phyloP scores from a whole-genome alignment of 2,888 invertebrate species.

The Nephrotoma appendiculata region DNA sequence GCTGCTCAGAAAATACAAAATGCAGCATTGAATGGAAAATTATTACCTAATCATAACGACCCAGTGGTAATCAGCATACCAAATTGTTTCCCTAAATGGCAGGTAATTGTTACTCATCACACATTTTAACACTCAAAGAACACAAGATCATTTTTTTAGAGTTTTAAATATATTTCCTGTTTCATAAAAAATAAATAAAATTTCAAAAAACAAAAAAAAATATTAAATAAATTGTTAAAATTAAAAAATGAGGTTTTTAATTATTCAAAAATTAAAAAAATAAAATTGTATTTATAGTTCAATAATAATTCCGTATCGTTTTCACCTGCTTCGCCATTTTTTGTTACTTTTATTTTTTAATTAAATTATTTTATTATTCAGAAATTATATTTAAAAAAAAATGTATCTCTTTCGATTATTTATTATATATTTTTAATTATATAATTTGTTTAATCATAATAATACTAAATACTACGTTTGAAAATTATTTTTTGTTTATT shows the following conservation, averaged over 20 bases:
- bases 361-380: not conserved
- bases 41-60: too few species aligned
- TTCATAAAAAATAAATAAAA: conserved; percentile 2
- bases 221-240: not conserved
- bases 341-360: not conserved
- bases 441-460: not conserved
- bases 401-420: not conserved
- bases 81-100: too few species aligned
- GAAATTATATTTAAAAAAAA: not conserved
- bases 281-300: not conserved
- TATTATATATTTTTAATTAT: not conserved
- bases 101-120: too few species aligned
- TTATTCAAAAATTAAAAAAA: not conserved
- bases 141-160: not conserved
- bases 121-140: too few species aligned
- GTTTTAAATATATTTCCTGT: not conserved
- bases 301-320: conserved; percentile 3
- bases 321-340: conserved; percentile 5
- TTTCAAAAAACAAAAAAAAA: not conserved
- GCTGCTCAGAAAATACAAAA: too few species aligned
- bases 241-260: conserved; percentile 3
- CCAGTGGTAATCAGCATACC: too few species aligned
- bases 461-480: not conserved
- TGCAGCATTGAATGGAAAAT: too few species aligned
- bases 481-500: not conserved